Evolutionary conservation across 2,888 invertebrate species (phyloP).

Genomic region (Drosophila hamatofila): DNA sequence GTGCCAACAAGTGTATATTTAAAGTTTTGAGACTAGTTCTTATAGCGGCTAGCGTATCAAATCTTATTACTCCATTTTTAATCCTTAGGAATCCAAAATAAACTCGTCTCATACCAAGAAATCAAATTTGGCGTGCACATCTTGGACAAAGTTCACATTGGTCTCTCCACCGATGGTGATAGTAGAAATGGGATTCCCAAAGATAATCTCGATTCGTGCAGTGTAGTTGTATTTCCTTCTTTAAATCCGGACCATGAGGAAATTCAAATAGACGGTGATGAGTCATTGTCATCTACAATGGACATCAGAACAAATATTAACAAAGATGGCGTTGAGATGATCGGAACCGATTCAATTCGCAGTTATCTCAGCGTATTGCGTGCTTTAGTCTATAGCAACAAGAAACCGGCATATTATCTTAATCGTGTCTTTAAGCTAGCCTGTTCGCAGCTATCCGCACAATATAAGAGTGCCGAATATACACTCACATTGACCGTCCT

Average conservation of each 20-base stretch:
- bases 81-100: slow-evolving; percentile 81
- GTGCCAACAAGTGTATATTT: not conserved
- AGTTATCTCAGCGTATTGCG: slow-evolving; percentile 84
- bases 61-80: not conserved
- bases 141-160: slow-evolving; percentile 93
- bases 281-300: slow-evolving; percentile 83
- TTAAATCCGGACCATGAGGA: slow-evolving; percentile 98
- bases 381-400: slow-evolving; percentile 94
- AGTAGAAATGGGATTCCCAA: slow-evolving; percentile 33
- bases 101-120: slow-evolving; percentile 84
- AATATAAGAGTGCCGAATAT: slow-evolving; percentile 98
- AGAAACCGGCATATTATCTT: slow-evolving; percentile 97
- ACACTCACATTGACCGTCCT: slow-evolving; percentile 96
- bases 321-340: slow-evolving; percentile 91
- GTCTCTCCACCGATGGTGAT: slow-evolving; percentile 85
- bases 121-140: slow-evolving; percentile 91
- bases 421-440: slow-evolving; percentile 98
- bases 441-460: slow-evolving; percentile 96
- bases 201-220: slow-evolving; percentile 92
- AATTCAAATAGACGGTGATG: slow-evolving; percentile 84
- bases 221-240: slow-evolving; percentile 96
- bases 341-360: slow-evolving; percentile 82
- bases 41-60: not conserved
- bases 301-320: slow-evolving; percentile 90
- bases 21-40: not conserved